A percentile compares a stretch with the other conserved stretches of the same genome.
Evolutionary conservation across 2,113 vertebrate genomes (phyloP).

Genomic region (Emydocephalus ijimae): DNA sequence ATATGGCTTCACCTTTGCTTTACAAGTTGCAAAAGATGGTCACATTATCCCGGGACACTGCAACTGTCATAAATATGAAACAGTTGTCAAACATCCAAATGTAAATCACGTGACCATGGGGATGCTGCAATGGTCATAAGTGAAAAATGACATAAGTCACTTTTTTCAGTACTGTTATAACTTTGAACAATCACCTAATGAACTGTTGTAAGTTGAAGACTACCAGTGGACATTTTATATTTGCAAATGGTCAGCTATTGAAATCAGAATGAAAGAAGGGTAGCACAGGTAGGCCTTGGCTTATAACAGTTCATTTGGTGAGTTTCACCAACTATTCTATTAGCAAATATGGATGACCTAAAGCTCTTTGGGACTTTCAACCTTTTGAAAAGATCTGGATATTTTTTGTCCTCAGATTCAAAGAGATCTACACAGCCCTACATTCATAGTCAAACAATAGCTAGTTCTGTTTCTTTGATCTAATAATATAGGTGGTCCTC

Average conservation of each 20-base stretch:
- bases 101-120: background rate
- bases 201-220: background rate
- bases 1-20: background rate
- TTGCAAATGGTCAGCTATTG: background rate
- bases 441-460: background rate
- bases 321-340: background rate
- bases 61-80: background rate
- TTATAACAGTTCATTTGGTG: background rate
- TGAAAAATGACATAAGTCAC: background rate
- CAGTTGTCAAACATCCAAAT: background rate
- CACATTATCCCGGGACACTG: background rate
- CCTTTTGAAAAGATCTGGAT: background rate
- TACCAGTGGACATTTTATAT: background rate
- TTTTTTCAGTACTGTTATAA: background rate
- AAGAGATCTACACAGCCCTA: background rate
- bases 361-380: background rate
- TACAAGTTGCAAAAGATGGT: background rate
- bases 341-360: background rate
- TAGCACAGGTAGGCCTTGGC: background rate
- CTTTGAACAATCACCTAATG: background rate
- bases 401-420: background rate
- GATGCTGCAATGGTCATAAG: background rate
- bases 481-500: background rate
- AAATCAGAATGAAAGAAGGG: background rate
- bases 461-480: background rate